Conservation (phyloP, 2,113 vertebrate species). For the Anarhynchus alexandrinus region DNA sequence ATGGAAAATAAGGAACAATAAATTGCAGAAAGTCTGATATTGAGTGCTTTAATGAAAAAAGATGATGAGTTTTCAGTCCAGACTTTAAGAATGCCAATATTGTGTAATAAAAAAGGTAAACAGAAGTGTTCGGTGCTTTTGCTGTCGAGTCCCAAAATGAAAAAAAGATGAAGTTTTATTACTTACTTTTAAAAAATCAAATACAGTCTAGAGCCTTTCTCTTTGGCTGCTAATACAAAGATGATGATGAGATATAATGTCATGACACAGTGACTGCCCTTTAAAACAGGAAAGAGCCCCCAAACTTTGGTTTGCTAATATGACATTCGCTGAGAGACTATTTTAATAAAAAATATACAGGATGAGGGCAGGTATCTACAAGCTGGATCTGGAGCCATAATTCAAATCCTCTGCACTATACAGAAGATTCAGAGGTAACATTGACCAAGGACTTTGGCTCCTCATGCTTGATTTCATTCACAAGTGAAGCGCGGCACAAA, state of each 20-base stretch:
- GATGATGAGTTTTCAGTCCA: constrained; percentile 13
- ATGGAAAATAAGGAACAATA: constrained; percentile 8
- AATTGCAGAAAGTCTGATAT: neutral
- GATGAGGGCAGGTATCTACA: neutral
- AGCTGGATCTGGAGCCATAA: neutral
- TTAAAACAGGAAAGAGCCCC: neutral
- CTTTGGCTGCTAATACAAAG: neutral
- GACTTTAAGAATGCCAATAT: neutral
- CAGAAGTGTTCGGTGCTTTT: constrained; percentile 2
- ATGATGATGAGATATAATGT: neutral
- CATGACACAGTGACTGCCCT: neutral
- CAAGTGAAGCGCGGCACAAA: constrained; percentile 11
- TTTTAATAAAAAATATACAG: neutral
- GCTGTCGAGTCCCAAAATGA: neutral
- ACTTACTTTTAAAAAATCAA: neutral
- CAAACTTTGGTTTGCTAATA: neutral
- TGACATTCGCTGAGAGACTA: neutral
- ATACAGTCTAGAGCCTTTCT: neutral
- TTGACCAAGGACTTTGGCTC: neutral
- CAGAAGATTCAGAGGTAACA: neutral
- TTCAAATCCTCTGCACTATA: neutral
- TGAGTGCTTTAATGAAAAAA: constrained; percentile 29
- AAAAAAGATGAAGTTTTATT: constrained; percentile 1
- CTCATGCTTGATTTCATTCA: neutral
- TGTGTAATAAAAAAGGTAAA: constrained; percentile 26